Conservation (phyloP, 2,113 vertebrate species). For the Chlamydotis undulata region DNA sequence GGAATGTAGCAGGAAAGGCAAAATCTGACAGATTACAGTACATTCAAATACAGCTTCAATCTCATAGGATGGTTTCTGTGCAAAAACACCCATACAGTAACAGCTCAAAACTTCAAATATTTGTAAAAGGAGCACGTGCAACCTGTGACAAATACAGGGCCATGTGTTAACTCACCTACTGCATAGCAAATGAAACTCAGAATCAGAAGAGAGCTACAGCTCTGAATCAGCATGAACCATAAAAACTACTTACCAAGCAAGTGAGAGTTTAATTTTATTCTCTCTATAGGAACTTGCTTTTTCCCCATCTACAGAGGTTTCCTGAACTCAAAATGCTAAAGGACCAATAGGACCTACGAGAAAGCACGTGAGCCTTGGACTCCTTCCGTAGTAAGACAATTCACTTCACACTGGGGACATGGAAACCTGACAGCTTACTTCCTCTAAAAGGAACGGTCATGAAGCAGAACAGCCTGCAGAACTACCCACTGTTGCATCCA, state of each 20-base stretch:
- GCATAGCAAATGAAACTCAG: neutral
- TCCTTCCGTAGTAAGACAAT: neutral
- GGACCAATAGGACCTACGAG: neutral
- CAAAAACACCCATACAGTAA: neutral
- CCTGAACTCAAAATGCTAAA: neutral
- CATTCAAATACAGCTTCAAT: neutral
- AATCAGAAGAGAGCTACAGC: neutral
- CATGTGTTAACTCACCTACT: neutral
- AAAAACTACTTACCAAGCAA: neutral
- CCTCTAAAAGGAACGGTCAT: neutral
- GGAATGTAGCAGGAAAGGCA: neutral
- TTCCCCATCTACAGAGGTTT: neutral
- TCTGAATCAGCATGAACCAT: neutral
- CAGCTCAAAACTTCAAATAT: neutral
- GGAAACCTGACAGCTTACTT: neutral
- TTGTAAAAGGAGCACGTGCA: neutral
- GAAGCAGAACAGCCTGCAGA: constrained; percentile 29
- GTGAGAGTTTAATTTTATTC: neutral
- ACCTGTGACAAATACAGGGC: neutral
- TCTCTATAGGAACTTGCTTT: neutral
- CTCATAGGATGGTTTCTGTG: neutral
- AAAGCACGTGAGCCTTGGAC: neutral
- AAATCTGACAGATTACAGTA: neutral
- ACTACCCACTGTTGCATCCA: constrained; percentile 31
- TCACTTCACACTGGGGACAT: neutral